Evolutionary conservation across 2,797 vertebrate genomes (phyloP).

Genomic region (Hippocampus kuda): DNA sequence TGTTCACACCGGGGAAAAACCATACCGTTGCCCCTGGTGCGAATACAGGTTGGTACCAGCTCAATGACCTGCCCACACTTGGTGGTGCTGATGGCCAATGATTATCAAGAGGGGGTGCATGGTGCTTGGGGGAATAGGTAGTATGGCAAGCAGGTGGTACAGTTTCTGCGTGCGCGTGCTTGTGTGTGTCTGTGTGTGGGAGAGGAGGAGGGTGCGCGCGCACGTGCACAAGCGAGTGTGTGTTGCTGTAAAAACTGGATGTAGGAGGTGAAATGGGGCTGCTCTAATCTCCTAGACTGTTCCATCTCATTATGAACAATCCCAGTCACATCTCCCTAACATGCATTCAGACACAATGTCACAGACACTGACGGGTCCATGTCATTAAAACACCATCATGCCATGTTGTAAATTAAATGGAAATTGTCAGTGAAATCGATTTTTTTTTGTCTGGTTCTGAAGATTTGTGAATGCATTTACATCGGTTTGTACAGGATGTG

Average conservation of each 20-base stretch:
- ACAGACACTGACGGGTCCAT: conserved; percentile 60
- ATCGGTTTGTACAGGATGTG: background rate
- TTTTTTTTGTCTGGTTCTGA: conserved; percentile 67
- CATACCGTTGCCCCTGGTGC: conserved; percentile 97
- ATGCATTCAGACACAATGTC: conserved; percentile 46
- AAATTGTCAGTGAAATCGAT: conserved; percentile 76
- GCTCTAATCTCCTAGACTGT: conserved; percentile 60
- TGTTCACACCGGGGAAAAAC: conserved; percentile 96
- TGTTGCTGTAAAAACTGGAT: conserved; percentile 7
- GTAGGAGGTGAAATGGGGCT: conserved; percentile 45
- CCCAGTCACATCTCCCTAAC: conserved; percentile 44
- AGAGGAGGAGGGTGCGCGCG: too few relatives aligned
- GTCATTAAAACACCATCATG: conserved; percentile 74
- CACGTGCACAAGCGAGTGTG: background rate
- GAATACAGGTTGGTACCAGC: conserved; percentile 88
- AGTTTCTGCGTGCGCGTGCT: conserved; percentile 13
- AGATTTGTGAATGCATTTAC: background rate
- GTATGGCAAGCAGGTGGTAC: conserved; percentile 47
- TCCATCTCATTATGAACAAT: conserved; percentile 63
- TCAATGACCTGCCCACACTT: conserved; percentile 48
- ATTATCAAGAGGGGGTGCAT: conserved; percentile 39
- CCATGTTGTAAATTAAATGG: conserved; percentile 74
- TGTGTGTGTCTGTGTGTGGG: background rate
- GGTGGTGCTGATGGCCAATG: conserved; percentile 43
- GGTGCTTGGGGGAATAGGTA: conserved; percentile 16